These are phyloP conservation scores for Patella ulyssiponensis DNA, from an alignment of 2,888 invertebrate genomes.

Conservation along the genomic window DNA sequence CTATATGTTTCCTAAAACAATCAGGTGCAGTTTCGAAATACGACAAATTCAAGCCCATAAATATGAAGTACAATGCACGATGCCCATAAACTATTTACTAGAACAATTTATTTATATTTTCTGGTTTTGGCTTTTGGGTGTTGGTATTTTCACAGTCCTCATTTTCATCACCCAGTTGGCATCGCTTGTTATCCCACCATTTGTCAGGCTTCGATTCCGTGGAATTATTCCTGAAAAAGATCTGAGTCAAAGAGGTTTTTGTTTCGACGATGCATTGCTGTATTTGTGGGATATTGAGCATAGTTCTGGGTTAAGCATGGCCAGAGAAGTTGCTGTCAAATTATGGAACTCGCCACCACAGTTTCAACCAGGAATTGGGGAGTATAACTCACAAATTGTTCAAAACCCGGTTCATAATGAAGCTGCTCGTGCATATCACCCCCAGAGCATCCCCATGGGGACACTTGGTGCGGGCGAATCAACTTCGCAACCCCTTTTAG, in stretches of 20 bases:
- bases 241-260: background rate
- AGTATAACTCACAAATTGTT: no score
- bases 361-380: no score
- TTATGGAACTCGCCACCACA: no score
- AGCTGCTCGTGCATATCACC: no score
- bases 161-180: background rate
- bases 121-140: background rate
- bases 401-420: no score
- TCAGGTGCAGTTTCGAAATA: background rate
- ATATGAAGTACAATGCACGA: background rate
- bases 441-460: no score
- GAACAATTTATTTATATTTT: background rate
- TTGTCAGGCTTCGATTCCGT: background rate
- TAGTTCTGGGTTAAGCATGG: no score
- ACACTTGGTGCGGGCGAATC: no score
- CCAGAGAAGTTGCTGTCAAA: no score
- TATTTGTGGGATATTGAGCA: background rate
- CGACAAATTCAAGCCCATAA: background rate
- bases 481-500: no score
- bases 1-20: background rate
- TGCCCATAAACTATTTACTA: background rate
- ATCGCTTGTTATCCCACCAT: background rate
- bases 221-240: background rate
- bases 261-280: background rate
- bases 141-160: background rate